Evolutionary conservation across 1,140 invertebrate genomes (phyloP), one percentile per base, ranked within the genome.

Genomic region (Atopsyche davidsoni): DNA sequence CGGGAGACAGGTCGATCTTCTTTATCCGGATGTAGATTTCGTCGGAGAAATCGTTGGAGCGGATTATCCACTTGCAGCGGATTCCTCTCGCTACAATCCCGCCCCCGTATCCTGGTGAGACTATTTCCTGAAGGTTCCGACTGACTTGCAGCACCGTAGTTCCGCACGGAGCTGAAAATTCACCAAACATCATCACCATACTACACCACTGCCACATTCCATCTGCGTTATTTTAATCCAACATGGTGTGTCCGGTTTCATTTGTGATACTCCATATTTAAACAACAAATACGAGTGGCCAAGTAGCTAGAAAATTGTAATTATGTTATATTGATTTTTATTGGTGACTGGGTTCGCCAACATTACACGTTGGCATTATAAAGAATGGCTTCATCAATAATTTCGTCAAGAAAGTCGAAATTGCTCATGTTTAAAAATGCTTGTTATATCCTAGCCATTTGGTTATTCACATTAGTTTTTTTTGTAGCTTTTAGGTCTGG

Each of bases 101-200:
- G 14, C 48, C 13, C 2, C 21, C 7, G 21, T 44, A 23, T 10
- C n/a, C 35, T n/a, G 54, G 54, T 2, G 49, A 35, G 4, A 22
- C 17, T 10, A 56, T 10, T 46, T 42, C 36, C 34, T 48, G 34
- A 18, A 23, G 9, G 25, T 44, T 36, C 6, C 22, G 16, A 0
- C 10, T 16, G 21, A 22, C 31, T n/a, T 2, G 1, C 2, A 51
- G 9, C 4, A 0, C 11, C 2, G 6, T 28, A 14, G 21, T 21
- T 14, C 54, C 54, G 24, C 54, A 56, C 0, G 28, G 24, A 31
- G 24, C 54, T 56, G 22, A 51, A 43, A 39, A 10, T 19, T 7
- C 32, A 13, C 10, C 4, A 13, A 36, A 13, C 11, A 36, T 36
- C 4, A 28, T 7, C n/a, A n/a, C 6, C 6, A 13, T n/a, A 28